Percentiles rank a stretch among this genome's conserved stretches.
phyloP scores from a whole-genome alignment of 2,888 invertebrate genomes.

The Rhingia campestris region DNA sequence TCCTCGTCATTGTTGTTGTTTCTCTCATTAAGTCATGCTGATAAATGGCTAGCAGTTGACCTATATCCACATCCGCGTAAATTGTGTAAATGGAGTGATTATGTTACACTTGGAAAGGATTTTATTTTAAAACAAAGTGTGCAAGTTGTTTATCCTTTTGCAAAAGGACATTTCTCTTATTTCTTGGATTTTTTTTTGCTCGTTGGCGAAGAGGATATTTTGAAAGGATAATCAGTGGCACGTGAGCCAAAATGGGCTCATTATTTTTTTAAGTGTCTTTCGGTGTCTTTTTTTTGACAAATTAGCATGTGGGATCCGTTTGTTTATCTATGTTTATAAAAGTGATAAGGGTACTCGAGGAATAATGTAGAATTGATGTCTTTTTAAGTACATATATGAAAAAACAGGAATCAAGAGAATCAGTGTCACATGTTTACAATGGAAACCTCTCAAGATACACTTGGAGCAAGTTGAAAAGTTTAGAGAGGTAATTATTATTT shows the following conservation, averaged over 20 bases:
- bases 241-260: slow-evolving; percentile 58
- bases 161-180: background rate
- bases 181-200: background rate
- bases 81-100: slow-evolving; percentile 62
- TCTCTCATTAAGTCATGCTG: slow-evolving; percentile 69
- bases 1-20: background rate
- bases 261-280: slow-evolving; percentile 63
- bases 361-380: background rate
- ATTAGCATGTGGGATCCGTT: background rate
- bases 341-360: background rate
- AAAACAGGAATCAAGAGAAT: background rate
- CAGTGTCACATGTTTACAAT: background rate
- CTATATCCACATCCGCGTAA: slow-evolving; percentile 66
- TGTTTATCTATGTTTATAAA: slow-evolving; percentile 13
- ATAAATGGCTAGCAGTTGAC: slow-evolving; percentile 70
- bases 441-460: background rate
- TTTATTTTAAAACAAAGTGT: background rate
- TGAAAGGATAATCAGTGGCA: slow-evolving; percentile 31
- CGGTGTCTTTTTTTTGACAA: slow-evolving; percentile 32
- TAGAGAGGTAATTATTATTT: no score
- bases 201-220: background rate
- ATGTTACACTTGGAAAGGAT: slow-evolving; percentile 35
- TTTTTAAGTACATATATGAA: background rate
- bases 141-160: slow-evolving; percentile 12
- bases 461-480: background rate